Conservation (phyloP, 2,888 invertebrate genomes). For the Galeruca laticollis region DNA sequence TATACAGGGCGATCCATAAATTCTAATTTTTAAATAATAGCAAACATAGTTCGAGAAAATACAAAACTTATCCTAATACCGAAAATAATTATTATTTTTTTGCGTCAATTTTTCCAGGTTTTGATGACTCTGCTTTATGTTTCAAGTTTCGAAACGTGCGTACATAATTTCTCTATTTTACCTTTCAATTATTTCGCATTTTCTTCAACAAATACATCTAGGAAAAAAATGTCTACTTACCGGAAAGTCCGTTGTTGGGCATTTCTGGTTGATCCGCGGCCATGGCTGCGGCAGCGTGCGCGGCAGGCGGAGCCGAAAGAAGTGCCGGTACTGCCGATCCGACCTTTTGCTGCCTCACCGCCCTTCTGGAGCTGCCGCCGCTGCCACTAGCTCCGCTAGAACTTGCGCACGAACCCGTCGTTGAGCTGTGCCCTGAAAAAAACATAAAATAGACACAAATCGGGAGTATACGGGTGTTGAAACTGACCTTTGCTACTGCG, state of each 20-base stretch:
- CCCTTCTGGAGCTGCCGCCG: conserved; percentile 64
- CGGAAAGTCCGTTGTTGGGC: conserved; percentile 63
- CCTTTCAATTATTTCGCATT: neutral
- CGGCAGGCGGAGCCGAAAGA: conserved; percentile 48
- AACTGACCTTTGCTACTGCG: conserved; percentile 67
- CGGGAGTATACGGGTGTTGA: neutral
- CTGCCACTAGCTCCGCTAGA: conserved; percentile 65
- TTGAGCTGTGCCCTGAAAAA: conserved; percentile 63
- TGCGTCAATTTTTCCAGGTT: too few species aligned
- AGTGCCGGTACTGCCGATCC: conserved; percentile 61
- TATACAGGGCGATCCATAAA: too few species aligned
- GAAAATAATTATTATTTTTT: too few species aligned
- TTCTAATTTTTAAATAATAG: too few species aligned
- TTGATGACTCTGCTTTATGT: too few species aligned
- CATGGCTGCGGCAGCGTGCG: conserved; percentile 59
- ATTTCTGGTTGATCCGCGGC: conserved; percentile 64
- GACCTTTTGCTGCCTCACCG: conserved; percentile 65
- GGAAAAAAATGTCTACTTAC: conserved; percentile 50
- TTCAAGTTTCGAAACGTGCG: too few species aligned
- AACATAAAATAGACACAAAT: conserved; percentile 1
- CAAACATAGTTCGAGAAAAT: too few species aligned
- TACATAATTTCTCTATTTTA: too few species aligned
- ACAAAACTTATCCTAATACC: too few species aligned
- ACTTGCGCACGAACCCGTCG: conserved; percentile 79
- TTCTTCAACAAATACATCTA: neutral